Evolutionary conservation across 2,113 vertebrate species (phyloP), one percentile per base, ranked within the genome.

Genomic region (Anolis carolinensis): DNA sequence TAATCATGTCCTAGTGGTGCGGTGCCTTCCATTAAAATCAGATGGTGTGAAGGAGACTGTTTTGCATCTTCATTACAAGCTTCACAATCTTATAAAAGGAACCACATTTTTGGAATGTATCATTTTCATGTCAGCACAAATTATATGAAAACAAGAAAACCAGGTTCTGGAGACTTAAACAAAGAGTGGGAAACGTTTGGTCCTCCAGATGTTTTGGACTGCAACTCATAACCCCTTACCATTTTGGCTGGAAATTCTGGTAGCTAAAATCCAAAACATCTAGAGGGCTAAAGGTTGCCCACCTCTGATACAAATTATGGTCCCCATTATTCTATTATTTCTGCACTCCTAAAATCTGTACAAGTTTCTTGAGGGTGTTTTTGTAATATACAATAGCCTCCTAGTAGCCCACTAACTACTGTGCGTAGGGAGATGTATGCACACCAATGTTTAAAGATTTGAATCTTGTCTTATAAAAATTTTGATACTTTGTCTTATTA

Each of bases 311-410:
- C 27, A 67, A 67, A 67, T 13, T 68, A 30, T 55, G 67, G 76
- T 32, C n/a, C 11, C 1, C 13, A 14, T 0, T 0, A 32, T 1
- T 4, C 5, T 7, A 3, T 70, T 77, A 4, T 1, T 7, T 63
- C 81, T 21, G 14, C 32, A 23, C 32, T 1, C 3, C 0, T 10
- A 62, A 25, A 78, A 48, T 39, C 55, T 23, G 1, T 65, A 62
- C 2, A 5, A 52, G 8, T 73, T 18, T 70, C 18, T 44, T 5
- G 59, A 83, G 39, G 13, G 11, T 59, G 14, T 16, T 13, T 59
- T 18, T 59, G 11, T 59, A 59, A 59, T 59, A 14, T 59, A 59
- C 3, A 18, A 59, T 18, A 59, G 55, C 14, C 55, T 59, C 55
- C 55, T 59, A 59, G 16, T 59, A 59, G 39, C 55, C 70, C 83